Evolutionary conservation across 2,797 vertebrate species (phyloP).

Genomic region (Brachyrhaphis roseni): DNA sequence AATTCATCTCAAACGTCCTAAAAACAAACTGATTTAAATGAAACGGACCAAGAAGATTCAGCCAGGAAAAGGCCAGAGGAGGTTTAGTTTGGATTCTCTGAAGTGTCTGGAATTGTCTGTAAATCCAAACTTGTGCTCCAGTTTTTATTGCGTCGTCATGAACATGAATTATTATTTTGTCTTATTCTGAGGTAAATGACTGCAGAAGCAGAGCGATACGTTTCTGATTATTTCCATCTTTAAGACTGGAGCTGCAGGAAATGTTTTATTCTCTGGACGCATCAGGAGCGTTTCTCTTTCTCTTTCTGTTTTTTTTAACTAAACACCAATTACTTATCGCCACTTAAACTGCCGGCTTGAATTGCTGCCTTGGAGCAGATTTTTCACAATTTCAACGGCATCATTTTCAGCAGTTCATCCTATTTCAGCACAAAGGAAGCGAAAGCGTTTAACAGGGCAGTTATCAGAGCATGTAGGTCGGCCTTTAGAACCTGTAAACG

Average conservation of each 20-base stretch:
- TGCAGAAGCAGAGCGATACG: neutral
- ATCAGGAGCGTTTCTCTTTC: neutral
- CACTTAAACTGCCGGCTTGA: neutral
- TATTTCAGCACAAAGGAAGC: neutral
- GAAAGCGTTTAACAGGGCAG: neutral
- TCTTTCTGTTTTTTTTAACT: neutral
- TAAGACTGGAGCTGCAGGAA: too few species aligned
- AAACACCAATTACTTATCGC: slow-evolving; percentile 4
- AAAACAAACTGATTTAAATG: neutral
- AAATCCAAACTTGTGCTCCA: neutral
- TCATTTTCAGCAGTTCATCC: neutral
- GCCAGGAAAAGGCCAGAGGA: neutral
- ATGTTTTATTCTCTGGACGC: neutral
- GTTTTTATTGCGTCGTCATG: neutral
- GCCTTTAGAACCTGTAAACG: neutral
- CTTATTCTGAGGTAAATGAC: neutral
- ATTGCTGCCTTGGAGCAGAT: neutral
- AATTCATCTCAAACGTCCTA: neutral
- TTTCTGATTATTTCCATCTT: neutral
- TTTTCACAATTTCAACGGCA: slow-evolving; percentile 3
- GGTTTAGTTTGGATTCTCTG: neutral
- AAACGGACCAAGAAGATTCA: neutral
- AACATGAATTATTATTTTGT: neutral
- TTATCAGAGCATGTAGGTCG: neutral
- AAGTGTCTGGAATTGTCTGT: neutral